phyloP scores from a whole-genome alignment of 2,888 invertebrate genomes.

The Cataglyphis rosenhaueri region DNA sequence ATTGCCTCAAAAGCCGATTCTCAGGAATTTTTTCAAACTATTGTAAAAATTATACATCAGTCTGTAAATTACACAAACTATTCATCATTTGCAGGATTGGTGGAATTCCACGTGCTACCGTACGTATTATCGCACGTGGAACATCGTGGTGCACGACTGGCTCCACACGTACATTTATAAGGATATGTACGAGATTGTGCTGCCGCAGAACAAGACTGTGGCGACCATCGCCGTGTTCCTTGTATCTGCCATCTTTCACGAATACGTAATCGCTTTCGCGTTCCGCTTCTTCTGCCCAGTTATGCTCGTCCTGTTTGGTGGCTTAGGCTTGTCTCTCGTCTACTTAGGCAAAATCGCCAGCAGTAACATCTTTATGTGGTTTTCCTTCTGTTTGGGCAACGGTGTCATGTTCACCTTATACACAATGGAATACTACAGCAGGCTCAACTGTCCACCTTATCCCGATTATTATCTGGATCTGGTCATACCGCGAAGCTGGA shows the following conservation, averaged over 20 bases:
- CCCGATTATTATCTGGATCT: slow-evolving; percentile 85
- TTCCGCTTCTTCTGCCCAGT: slow-evolving; percentile 96
- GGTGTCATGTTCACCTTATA: slow-evolving; percentile 92
- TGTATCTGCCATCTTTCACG: slow-evolving; percentile 95
- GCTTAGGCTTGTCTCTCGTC: slow-evolving; percentile 88
- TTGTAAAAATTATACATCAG: background rate
- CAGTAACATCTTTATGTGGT: slow-evolving; percentile 95
- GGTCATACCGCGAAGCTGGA: slow-evolving; percentile 86
- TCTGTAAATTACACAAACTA: background rate
- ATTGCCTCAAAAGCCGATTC: too few relatives aligned
- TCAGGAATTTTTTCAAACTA: background rate
- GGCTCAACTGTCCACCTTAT: slow-evolving; percentile 89
- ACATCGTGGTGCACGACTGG: slow-evolving; percentile 98
- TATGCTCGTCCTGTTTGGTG: slow-evolving; percentile 91
- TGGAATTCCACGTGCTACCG: slow-evolving; percentile 96
- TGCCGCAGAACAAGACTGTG: slow-evolving; percentile 85
- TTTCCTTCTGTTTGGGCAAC: slow-evolving; percentile 91
- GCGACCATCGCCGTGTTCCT: slow-evolving; percentile 90
- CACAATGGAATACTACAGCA: slow-evolving; percentile 94
- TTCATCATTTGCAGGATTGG: slow-evolving; percentile 91
- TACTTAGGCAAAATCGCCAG: slow-evolving; percentile 86
- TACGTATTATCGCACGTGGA: slow-evolving; percentile 97
- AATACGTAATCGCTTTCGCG: slow-evolving; percentile 92
- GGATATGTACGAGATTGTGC: slow-evolving; percentile 86
- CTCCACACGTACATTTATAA: slow-evolving; percentile 95